Conservation (phyloP, 2,797 vertebrate species). For the Poeciliopsis turneri region DNA sequence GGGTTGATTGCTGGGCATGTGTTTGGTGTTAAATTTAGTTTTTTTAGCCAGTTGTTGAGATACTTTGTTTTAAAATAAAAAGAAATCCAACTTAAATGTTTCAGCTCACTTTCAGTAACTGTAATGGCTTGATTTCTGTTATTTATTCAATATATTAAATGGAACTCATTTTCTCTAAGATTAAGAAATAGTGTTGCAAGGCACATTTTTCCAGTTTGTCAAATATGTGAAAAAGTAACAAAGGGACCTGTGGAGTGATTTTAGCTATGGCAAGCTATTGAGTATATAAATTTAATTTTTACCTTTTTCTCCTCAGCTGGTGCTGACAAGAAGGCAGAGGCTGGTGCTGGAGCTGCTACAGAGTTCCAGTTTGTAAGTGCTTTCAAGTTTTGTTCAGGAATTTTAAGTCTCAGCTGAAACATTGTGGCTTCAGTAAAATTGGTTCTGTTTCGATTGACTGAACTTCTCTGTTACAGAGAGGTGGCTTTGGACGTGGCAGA, state of each 20-base stretch:
- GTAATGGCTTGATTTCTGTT: not conserved
- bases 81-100: not conserved
- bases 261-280: not conserved
- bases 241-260: not conserved
- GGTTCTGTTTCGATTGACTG: not conserved
- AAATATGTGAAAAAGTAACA: not conserved
- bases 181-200: not conserved
- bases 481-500: constrained; percentile 96
- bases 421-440: not conserved
- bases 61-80: not conserved
- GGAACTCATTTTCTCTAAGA: not conserved
- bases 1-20: not conserved
- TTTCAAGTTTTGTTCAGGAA: not conserved
- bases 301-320: constrained; percentile 82
- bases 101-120: not conserved
- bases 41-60: not conserved
- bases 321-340: constrained; percentile 98
- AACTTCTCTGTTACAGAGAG: constrained; percentile 85
- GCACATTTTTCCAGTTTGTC: not conserved
- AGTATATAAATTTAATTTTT: not conserved
- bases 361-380: constrained; percentile 99
- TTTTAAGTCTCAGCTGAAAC: not conserved
- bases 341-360: constrained; percentile 95
- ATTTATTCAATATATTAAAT: not conserved
- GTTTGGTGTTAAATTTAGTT: not conserved